Conservation (phyloP, 2,888 invertebrate species). For the Cheilosia vernalis region DNA sequence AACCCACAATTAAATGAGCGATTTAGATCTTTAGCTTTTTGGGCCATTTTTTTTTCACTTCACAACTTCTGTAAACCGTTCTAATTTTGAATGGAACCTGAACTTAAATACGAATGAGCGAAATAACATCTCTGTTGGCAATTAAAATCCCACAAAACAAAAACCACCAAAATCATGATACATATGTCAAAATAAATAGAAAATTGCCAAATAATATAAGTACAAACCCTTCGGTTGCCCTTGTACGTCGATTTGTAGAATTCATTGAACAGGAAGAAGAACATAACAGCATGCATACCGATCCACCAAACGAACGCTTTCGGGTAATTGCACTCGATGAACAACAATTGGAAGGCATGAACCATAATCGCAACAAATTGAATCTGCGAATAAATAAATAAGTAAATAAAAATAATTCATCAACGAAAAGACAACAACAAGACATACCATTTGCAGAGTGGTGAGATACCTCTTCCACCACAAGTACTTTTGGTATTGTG, state of each 20-base stretch:
- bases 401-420: slow-evolving; percentile 17
- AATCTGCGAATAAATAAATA: slow-evolving; percentile 87
- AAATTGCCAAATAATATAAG: slow-evolving; percentile 8
- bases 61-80: no score
- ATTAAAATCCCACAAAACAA: no score
- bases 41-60: no score
- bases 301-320: slow-evolving; percentile 98
- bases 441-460: slow-evolving; percentile 92
- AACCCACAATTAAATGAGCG: no score
- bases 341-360: slow-evolving; percentile 95
- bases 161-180: neutral
- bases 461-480: slow-evolving; percentile 99
- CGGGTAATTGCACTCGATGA: slow-evolving; percentile 96
- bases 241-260: slow-evolving; percentile 94
- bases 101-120: no score
- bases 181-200: neutral
- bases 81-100: no score
- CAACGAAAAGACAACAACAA: neutral
- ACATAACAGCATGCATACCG: slow-evolving; percentile 97
- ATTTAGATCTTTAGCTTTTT: no score
- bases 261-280: slow-evolving; percentile 97
- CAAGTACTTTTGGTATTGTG: slow-evolving; percentile 91
- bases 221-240: slow-evolving; percentile 81
- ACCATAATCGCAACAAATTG: slow-evolving; percentile 96
- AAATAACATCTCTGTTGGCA: no score